A percentile compares a stretch with the other conserved stretches of the same genome.
These are phyloP conservation scores for Siniperca obscura DNA, from an alignment of 2,797 vertebrate genomes.

Conservation along the genomic window DNA sequence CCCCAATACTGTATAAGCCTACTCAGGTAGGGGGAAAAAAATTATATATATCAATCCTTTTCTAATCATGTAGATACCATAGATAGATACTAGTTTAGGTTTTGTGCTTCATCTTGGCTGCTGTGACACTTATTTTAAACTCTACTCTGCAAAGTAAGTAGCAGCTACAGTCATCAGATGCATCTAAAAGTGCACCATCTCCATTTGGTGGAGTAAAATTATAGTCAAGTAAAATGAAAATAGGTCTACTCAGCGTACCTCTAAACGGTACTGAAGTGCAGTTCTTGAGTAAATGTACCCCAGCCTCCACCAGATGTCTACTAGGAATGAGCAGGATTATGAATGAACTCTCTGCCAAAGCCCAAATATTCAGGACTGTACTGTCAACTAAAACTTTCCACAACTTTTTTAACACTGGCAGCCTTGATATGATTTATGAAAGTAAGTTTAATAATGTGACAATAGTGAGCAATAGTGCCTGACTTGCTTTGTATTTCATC, in stretches of 20 bases:
- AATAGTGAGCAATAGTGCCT: background rate
- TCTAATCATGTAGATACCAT: too few relatives aligned
- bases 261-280: background rate
- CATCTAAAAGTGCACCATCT: background rate
- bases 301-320: conserved; percentile 10
- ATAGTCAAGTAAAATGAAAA: background rate
- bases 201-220: background rate
- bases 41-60: too few relatives aligned
- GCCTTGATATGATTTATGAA: conserved; percentile 11
- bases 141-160: background rate
- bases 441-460: background rate
- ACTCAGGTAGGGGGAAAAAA: background rate
- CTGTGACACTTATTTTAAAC: background rate
- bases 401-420: background rate
- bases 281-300: background rate
- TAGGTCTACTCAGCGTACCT: background rate
- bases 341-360: conserved; percentile 28
- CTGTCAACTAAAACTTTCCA: conserved; percentile 3
- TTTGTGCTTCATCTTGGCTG: background rate
- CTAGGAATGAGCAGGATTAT: conserved; percentile 28
- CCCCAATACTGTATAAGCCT: too few relatives aligned
- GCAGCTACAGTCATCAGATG: background rate
- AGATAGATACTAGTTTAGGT: too few relatives aligned
- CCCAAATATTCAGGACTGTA: conserved; percentile 17
- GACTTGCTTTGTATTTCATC: conserved; percentile 3